Conservation (phyloP, 2,888 invertebrate species). For the Dyspetes luteomarginatus region DNA sequence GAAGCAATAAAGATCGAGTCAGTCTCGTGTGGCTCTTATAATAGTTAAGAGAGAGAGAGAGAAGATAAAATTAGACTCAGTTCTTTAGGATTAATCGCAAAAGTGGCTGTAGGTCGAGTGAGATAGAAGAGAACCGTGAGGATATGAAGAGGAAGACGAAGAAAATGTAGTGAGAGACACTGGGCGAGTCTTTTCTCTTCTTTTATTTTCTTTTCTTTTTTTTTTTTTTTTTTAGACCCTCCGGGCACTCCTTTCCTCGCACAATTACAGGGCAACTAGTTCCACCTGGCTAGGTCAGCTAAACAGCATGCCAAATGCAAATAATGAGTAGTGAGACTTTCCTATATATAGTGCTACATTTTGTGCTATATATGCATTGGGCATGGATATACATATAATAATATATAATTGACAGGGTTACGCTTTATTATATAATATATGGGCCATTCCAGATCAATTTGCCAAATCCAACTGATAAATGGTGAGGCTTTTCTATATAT, state of each 20-base stretch:
- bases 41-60: not conserved
- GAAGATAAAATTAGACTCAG: constrained; percentile 53
- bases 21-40: not conserved
- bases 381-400: constrained; percentile 16
- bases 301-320: constrained; percentile 69
- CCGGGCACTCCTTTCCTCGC: constrained; percentile 66
- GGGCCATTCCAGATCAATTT: no score
- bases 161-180: constrained; percentile 38
- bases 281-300: constrained; percentile 68
- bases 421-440: no score
- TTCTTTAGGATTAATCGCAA: constrained; percentile 58
- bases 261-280: constrained; percentile 71
- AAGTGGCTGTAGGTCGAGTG: not conserved
- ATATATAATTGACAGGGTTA: no score
- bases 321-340: constrained; percentile 63
- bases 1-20: not conserved
- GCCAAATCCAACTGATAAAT: no score
- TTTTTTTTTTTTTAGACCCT: constrained; percentile 55
- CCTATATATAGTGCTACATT: constrained; percentile 33
- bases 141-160: constrained; percentile 51
- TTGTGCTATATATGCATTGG: not conserved
- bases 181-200: constrained; percentile 63
- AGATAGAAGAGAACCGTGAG: constrained; percentile 30
- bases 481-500: no score
- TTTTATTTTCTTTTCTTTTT: no score